Percentiles rank a stretch among this genome's conserved stretches.
Evolutionary conservation across 2,113 vertebrate genomes (phyloP).

Genomic region (Colistium nudipinnis): DNA sequence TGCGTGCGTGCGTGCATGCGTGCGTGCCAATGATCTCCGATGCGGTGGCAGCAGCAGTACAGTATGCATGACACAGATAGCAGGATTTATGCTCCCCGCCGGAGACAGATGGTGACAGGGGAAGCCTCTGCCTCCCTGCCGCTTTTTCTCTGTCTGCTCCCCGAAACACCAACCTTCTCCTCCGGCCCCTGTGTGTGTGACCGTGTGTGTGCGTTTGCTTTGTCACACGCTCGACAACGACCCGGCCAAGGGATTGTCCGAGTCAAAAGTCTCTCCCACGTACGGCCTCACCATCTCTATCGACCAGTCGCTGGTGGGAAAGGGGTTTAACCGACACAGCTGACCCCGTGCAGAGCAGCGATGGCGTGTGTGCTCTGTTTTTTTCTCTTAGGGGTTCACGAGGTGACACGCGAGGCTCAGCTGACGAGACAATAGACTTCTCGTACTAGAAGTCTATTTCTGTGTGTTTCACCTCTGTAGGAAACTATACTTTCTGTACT

Average conservation of each 20-base stretch:
- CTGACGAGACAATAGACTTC: background rate
- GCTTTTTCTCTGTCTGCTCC: conserved; percentile 28
- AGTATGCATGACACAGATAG: conserved; percentile 73
- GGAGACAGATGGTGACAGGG: conserved; percentile 69
- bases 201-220: conserved; percentile 60
- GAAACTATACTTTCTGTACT: background rate
- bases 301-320: conserved; percentile 12
- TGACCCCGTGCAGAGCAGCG: background rate
- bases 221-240: conserved; percentile 57
- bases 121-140: conserved; percentile 58
- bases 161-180: conserved; percentile 30
- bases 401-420: background rate
- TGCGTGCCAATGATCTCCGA: conserved; percentile 61
- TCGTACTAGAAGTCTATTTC: background rate
- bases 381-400: background rate
- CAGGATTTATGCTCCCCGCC: conserved; percentile 68
- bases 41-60: conserved; percentile 60
- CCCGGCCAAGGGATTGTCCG: conserved; percentile 57
- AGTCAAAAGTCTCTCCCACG: conserved; percentile 54
- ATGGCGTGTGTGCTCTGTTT: too few relatives aligned
- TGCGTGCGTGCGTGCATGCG: conserved; percentile 17
- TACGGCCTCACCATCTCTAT: conserved; percentile 24
- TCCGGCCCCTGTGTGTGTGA: conserved; percentile 41
- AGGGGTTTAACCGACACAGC: conserved; percentile 6
- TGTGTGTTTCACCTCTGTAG: background rate